Conservation (phyloP, 1,140 invertebrate genomes). For the Penaeus chinensis region DNA sequence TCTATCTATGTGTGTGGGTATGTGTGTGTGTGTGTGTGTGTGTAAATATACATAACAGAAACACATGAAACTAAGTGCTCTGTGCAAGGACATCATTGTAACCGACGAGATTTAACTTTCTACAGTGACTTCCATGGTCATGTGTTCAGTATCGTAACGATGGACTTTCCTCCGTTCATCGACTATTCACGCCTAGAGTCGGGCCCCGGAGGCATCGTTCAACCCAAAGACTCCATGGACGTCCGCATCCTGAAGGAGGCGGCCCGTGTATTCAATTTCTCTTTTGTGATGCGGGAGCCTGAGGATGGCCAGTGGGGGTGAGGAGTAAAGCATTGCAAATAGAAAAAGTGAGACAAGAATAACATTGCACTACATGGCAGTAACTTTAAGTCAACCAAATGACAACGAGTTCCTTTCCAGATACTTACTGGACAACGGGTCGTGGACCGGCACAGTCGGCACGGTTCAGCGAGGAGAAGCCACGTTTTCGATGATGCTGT, state of each 20-base stretch:
- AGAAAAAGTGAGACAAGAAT: background rate
- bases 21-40: too few species aligned
- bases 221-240: slow-evolving; percentile 53
- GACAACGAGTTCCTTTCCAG: background rate
- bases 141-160: slow-evolving; percentile 31
- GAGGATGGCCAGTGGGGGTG: slow-evolving; percentile 45
- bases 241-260: slow-evolving; percentile 48
- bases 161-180: slow-evolving; percentile 53
- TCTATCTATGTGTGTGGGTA: too few species aligned
- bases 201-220: background rate
- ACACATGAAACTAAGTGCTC: too few species aligned
- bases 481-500: slow-evolving; percentile 48
- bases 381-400: background rate
- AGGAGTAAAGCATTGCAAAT: background rate
- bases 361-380: too few species aligned
- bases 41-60: too few species aligned
- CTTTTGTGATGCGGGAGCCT: slow-evolving; percentile 39
- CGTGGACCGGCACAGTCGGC: slow-evolving; percentile 47
- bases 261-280: slow-evolving; percentile 39
- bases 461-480: slow-evolving; percentile 32
- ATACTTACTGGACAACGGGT: slow-evolving; percentile 38
- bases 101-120: too few species aligned
- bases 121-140: slow-evolving; percentile 41
- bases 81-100: too few species aligned
- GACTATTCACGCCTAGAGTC: slow-evolving; percentile 28